Conservation (phyloP, 2,113 vertebrate species). For the Platycercus adscitus region DNA sequence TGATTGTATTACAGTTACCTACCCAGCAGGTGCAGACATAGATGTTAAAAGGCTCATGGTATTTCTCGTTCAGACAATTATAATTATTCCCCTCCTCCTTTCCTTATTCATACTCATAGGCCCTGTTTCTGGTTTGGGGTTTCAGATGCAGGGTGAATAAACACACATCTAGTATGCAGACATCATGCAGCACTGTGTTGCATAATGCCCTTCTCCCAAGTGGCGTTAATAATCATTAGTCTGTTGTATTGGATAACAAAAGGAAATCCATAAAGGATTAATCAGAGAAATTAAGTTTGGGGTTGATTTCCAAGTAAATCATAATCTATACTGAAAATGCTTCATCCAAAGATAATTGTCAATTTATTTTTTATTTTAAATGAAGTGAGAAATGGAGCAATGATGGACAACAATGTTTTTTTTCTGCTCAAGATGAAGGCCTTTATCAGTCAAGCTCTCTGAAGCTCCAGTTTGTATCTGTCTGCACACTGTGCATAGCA, state of each 20-base stretch:
- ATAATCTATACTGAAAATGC: conserved; percentile 52
- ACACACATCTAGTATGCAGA: not conserved
- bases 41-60: not conserved
- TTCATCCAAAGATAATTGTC: conserved; percentile 58
- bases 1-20: not conserved
- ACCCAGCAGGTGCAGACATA: not conserved
- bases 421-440: not conserved
- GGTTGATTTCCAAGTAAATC: conserved; percentile 47
- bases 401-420: not conserved
- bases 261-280: conserved; percentile 55
- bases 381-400: conserved; percentile 44
- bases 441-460: not conserved
- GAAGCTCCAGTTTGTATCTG: not conserved
- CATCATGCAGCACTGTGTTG: not conserved
- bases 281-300: conserved; percentile 49
- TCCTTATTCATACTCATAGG: not conserved
- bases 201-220: conserved; percentile 45
- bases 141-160: conserved; percentile 2
- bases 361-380: not conserved
- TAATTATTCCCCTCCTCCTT: not conserved
- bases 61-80: not conserved
- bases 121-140: not conserved
- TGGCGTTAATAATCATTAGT: conserved; percentile 55
- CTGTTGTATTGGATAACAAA: conserved; percentile 44
- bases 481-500: not conserved